phyloP scores from a whole-genome alignment of 2,797 vertebrate genomes.

The Propithecus deckenii region DNA sequence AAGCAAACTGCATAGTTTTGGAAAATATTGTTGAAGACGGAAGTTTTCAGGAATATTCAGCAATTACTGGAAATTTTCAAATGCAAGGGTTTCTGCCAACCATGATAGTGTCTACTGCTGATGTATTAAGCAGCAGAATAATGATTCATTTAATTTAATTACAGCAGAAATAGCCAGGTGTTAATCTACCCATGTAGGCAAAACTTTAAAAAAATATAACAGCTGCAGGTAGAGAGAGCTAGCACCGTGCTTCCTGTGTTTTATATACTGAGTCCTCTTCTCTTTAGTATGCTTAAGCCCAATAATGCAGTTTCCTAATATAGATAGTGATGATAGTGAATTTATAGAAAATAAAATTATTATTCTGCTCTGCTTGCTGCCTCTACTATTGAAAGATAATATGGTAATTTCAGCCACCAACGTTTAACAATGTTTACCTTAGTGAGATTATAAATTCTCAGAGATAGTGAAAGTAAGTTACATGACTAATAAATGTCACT shows the following conservation, averaged over 20 bases:
- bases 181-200: background rate
- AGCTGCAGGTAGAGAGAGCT: background rate
- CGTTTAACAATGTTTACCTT: background rate
- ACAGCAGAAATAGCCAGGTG: background rate
- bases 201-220: background rate
- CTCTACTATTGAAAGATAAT: background rate
- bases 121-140: background rate
- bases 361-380: background rate
- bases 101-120: background rate
- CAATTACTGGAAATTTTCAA: slow-evolving; percentile 52
- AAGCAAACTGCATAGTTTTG: background rate
- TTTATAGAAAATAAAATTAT: slow-evolving; percentile 32
- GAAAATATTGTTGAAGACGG: background rate
- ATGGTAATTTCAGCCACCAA: background rate
- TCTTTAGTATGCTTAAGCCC: background rate
- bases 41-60: slow-evolving; percentile 34
- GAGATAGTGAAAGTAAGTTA: slow-evolving; percentile 17
- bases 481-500: background rate
- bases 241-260: background rate
- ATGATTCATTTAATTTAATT: slow-evolving; percentile 35
- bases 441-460: background rate
- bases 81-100: slow-evolving; percentile 6
- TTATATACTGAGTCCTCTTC: background rate
- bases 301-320: background rate
- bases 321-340: background rate